A percentile compares a stretch with the other conserved stretches of the same genome.
These are phyloP conservation scores for Oreochromis grahami DNA, from an alignment of 2,797 vertebrate species.

Conservation along the genomic window DNA sequence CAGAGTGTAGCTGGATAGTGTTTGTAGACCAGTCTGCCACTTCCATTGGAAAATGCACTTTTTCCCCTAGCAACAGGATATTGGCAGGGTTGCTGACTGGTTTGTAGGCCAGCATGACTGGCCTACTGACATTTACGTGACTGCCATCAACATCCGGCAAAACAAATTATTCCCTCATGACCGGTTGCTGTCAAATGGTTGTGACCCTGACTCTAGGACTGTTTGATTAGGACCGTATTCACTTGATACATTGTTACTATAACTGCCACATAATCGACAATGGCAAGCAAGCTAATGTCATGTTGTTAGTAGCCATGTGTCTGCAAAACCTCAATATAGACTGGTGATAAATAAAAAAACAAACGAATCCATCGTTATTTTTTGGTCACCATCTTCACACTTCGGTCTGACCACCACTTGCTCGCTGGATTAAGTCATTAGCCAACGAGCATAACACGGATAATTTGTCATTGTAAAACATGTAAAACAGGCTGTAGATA, in stretches of 20 bases:
- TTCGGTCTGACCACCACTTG: not conserved
- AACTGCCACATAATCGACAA: not conserved
- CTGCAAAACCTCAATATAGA: not conserved
- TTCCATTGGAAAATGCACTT: not conserved
- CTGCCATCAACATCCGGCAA: not conserved
- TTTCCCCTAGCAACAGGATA: not conserved
- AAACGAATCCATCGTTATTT: fast-evolving
- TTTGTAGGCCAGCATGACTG: not conserved
- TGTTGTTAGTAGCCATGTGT: not conserved
- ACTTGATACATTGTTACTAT: not conserved
- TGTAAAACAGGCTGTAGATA: not conserved
- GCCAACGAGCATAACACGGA: fast-evolving
- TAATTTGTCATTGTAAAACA: not conserved
- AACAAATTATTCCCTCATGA: not conserved
- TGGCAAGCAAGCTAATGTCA: not conserved
- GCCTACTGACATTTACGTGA: too few relatives aligned
- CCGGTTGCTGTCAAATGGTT: not conserved
- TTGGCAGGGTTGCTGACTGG: not conserved
- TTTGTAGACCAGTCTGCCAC: not conserved
- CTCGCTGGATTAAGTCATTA: not conserved
- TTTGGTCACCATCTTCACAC: not conserved
- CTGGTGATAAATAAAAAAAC: not conserved
- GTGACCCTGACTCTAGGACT: not conserved
- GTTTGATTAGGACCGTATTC: not conserved
- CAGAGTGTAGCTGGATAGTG: not conserved